Evolutionary conservation across 2,888 invertebrate genomes (phyloP).

Genomic region (Melangyna quadrimaculata): DNA sequence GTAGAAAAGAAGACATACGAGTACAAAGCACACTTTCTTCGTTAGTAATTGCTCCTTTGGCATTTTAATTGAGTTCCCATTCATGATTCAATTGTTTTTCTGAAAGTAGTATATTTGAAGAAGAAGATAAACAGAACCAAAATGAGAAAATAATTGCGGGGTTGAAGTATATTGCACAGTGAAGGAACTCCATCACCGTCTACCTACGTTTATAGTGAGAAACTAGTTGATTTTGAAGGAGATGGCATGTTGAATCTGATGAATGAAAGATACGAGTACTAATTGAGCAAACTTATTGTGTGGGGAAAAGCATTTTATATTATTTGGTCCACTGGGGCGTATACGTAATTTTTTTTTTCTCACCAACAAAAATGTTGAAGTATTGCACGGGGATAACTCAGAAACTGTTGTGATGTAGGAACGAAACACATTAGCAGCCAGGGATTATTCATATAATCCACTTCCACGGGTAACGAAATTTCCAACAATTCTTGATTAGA

Average conservation of each 20-base stretch:
- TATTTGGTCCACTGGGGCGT: conserved; percentile 11
- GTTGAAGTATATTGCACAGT: not conserved
- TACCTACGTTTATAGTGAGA: not conserved
- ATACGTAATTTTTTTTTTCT: conserved; percentile 33
- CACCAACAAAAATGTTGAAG: too few species aligned
- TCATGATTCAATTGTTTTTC: conserved; percentile 15
- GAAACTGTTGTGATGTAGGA: too few species aligned
- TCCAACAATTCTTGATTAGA: too few species aligned
- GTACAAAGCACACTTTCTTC: not conserved
- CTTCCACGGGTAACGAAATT: too few species aligned
- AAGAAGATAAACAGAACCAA: conserved; percentile 31
- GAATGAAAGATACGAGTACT: not conserved
- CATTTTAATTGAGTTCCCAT: conserved; percentile 57
- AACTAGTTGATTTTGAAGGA: conserved; percentile 26
- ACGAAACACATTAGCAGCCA: too few species aligned
- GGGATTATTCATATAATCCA: too few species aligned
- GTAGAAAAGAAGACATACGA: conserved; percentile 2
- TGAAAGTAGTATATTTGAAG: conserved; percentile 34
- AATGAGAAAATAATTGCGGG: conserved; percentile 38
- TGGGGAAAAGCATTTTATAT: not conserved
- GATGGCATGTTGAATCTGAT: not conserved
- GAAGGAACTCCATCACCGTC: not conserved
- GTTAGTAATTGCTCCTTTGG: conserved; percentile 58
- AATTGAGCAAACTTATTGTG: conserved; percentile 26
- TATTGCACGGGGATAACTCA: too few species aligned